Percentiles rank a stretch among this genome's conserved stretches.
Evolutionary conservation across 2,797 vertebrate genomes (phyloP).

Genomic region (Hemibagrus guttatus): DNA sequence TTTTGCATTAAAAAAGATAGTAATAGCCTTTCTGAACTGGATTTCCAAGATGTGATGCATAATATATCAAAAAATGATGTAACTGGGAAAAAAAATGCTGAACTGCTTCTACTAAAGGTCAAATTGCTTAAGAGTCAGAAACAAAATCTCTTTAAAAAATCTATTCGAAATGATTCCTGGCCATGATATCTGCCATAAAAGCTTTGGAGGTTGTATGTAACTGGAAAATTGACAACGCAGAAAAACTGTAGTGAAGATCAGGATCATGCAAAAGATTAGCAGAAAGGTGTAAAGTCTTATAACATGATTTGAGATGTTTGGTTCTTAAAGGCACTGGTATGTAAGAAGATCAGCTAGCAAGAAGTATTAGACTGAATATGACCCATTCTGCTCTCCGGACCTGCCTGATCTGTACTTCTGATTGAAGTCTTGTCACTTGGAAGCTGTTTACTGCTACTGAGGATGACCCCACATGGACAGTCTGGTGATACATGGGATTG

Average conservation of each 20-base stretch:
- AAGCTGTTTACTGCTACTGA: too few species aligned
- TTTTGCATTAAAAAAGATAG: background rate
- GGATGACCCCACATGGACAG: too few species aligned
- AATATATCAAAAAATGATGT: background rate
- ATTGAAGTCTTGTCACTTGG: too few species aligned
- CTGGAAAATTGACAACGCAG: background rate
- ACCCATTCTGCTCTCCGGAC: too few species aligned
- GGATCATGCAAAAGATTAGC: background rate
- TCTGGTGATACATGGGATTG: too few species aligned
- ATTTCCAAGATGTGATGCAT: background rate
- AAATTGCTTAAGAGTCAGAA: slow-evolving; percentile 1
- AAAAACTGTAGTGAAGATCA: background rate
- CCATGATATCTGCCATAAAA: background rate
- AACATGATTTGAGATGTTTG: background rate
- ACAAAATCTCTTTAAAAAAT: background rate
- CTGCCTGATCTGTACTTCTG: too few species aligned
- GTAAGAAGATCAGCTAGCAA: background rate
- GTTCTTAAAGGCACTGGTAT: too few species aligned
- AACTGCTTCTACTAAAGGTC: background rate
- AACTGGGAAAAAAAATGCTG: background rate
- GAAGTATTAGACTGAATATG: background rate
- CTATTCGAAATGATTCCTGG: background rate
- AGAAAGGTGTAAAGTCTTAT: background rate
- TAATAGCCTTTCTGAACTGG: background rate
- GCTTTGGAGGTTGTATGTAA: background rate